Evolutionary conservation across 2,113 vertebrate species (phyloP).

Genomic region (Bagarius yarrelli): DNA sequence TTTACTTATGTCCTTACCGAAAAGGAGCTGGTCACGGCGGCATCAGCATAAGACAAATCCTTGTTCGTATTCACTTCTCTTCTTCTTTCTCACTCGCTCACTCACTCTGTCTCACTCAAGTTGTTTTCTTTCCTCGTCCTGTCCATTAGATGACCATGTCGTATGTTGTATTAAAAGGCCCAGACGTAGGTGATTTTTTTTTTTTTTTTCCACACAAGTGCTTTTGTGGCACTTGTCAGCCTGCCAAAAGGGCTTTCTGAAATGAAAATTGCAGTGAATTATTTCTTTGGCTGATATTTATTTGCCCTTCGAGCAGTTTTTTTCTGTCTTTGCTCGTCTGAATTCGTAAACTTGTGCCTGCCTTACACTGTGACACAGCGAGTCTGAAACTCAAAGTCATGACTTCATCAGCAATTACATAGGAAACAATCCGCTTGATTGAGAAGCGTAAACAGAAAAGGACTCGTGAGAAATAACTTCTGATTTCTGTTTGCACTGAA

Average conservation of each 20-base stretch:
- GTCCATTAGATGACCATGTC: conserved; percentile 14
- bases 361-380: not conserved
- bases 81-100: too few species aligned
- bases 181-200: conserved; percentile 42
- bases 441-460: not conserved
- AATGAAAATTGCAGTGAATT: conserved; percentile 44
- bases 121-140: conserved; percentile 44
- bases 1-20: not conserved
- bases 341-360: not conserved
- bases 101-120: conserved; percentile 38
- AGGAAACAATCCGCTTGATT: too few species aligned
- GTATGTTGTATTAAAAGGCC: conserved; percentile 22
- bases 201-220: conserved; percentile 8
- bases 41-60: not conserved
- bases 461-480: not conserved
- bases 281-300: conserved; percentile 29
- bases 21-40: not conserved
- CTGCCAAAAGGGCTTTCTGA: conserved; percentile 44
- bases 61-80: conserved; percentile 26
- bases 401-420: not conserved
- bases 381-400: not conserved
- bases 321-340: not conserved
- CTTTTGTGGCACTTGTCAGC: conserved; percentile 34
- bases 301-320: conserved; percentile 13
- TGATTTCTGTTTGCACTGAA: not conserved